Evolutionary conservation across 2,113 vertebrate species (phyloP), one percentile per base, ranked within the genome.

Genomic region (Smithornis capensis): DNA sequence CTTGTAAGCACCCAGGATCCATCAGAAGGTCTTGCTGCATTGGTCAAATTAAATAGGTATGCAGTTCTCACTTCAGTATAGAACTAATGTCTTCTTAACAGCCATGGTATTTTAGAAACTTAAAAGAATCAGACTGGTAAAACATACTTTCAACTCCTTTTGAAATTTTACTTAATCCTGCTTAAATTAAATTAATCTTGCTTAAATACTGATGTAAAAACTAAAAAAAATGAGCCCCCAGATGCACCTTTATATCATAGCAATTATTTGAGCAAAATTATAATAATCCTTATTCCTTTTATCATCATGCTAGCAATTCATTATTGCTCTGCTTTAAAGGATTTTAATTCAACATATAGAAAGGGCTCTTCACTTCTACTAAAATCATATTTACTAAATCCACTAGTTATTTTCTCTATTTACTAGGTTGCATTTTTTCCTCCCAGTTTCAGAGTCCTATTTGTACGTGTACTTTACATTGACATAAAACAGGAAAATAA

Each of bases 401-500:
- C 70, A 64, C 70, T 50, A 64, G 52, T 79, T 91, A 77, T 83
- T 95, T 94, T 90, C 62, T 53, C 94, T 92, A 91, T 93, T 94
- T 76, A 68, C 83, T 83, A 84, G 50, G 67, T 79, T 89, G 52
- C 65, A 68, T 33, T 94, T 95, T 82, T 79, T 91, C 49, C 38
- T 86, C 76, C 79, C 23, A 60, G 68, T 95, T 94, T 77, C 71
- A 83, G 69, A 90, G n/a, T 75, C 83, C 49, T 96, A 55, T 94
- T 95, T 92, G 59, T 95, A 68, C 45, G 60, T 82, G 75, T 79
- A 92, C 52, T 67, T 60, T 77, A 90, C 75, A 87, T 37, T 83
- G 74, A 94, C 71, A 96, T 73, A 95, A 96, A 97, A 87, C 75
- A 77, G 84, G n/a, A 92, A 96, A 96, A 97, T 91, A 90, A 76